Evolutionary conservation across 2,888 invertebrate genomes (phyloP).

Genomic region (Cosmia trapezina): DNA sequence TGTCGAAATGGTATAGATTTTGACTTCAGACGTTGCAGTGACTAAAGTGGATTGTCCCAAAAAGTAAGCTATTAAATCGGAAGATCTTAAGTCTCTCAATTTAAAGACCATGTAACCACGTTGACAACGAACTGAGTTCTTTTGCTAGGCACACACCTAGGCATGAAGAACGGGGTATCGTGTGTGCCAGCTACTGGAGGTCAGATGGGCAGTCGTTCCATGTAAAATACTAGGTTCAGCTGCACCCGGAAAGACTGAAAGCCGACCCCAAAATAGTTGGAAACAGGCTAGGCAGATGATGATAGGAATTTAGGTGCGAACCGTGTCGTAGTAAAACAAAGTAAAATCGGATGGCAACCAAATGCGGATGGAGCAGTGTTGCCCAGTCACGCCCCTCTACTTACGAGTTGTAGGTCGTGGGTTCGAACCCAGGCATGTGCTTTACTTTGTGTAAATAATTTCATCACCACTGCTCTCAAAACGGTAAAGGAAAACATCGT

Average conservation of each 20-base stretch:
- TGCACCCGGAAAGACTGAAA: neutral
- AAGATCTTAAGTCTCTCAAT: neutral
- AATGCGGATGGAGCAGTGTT: too few relatives aligned
- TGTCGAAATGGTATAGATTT: too few relatives aligned
- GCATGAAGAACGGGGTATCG: neutral
- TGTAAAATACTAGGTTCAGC: neutral
- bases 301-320: neutral
- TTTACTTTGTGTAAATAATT: too few relatives aligned
- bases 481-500: too few relatives aligned
- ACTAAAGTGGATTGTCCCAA: neutral
- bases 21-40: neutral
- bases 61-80: neutral
- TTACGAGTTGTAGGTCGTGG: too few relatives aligned
- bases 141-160: neutral
- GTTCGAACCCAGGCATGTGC: too few relatives aligned
- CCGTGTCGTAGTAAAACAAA: neutral
- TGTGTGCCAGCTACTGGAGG: too few relatives aligned
- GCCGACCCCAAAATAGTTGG: neutral
- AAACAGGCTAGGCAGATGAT: neutral
- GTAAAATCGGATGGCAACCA: neutral
- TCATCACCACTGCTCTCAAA: too few relatives aligned
- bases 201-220: neutral
- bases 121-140: neutral
- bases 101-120: neutral
- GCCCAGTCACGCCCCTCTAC: too few relatives aligned